Evolutionary conservation across 2,888 invertebrate genomes (phyloP).

Genomic region (Druceiella hillmani): DNA sequence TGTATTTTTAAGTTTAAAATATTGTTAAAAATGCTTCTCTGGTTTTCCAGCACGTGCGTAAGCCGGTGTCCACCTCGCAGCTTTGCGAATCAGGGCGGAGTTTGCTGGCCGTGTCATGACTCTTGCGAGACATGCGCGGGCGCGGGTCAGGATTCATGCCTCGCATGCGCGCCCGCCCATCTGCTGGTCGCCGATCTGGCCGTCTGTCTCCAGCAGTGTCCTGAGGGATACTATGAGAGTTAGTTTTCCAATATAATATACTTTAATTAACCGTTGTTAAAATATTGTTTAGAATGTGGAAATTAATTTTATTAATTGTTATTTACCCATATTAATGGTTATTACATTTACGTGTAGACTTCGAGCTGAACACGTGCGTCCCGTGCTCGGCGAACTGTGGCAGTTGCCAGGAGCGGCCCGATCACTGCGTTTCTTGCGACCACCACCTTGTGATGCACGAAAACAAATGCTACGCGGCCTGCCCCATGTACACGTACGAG

Average conservation of each 20-base stretch:
- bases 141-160: constrained; percentile 79
- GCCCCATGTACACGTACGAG: constrained; percentile 77
- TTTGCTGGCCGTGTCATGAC: constrained; percentile 84
- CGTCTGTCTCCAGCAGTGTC: constrained; percentile 82
- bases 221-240: constrained; percentile 86
- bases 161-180: constrained; percentile 80
- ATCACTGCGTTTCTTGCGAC: constrained; percentile 82
- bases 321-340: not conserved
- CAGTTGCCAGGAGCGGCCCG: constrained; percentile 76
- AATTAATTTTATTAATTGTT: not conserved
- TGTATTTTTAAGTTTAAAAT: no score
- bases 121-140: constrained; percentile 88
- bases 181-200: constrained; percentile 78
- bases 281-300: no score
- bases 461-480: constrained; percentile 77
- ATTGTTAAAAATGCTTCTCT: no score
- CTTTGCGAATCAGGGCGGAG: constrained; percentile 72
- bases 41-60: constrained; percentile 64
- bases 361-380: constrained; percentile 69
- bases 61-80: constrained; percentile 81
- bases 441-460: constrained; percentile 80
- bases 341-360: constrained; percentile 40
- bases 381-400: constrained; percentile 84
- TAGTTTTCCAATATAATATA: constrained; percentile 28
- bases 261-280: no score